These are phyloP conservation scores for Lucifuga dentata DNA, from an alignment of 2,113 vertebrate species.

Conservation along the genomic window DNA sequence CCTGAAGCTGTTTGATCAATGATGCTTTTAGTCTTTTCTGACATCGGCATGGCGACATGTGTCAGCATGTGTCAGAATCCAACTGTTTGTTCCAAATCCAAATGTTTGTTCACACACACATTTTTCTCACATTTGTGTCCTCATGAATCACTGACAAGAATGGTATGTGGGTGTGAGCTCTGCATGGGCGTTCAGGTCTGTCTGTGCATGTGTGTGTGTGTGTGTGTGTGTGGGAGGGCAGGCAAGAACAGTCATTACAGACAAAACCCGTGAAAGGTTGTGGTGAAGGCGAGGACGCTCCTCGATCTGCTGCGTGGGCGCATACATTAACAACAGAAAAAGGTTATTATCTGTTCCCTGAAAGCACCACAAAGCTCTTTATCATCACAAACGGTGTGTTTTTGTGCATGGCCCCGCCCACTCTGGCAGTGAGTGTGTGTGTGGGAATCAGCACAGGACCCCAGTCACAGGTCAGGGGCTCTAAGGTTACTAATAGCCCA, in stretches of 20 bases:
- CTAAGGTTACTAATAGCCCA: constrained; percentile 86
- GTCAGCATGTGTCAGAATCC: constrained; percentile 10
- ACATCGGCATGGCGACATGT: background rate
- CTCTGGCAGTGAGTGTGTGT: constrained; percentile 58
- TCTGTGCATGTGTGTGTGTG: constrained; percentile 13
- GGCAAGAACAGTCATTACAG: constrained; percentile 4
- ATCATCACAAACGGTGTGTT: constrained; percentile 68
- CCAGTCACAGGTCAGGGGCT: constrained; percentile 84
- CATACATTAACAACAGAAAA: constrained; percentile 68
- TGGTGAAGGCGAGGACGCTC: constrained; percentile 26
- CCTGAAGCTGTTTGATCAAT: background rate
- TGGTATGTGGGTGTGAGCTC: constrained; percentile 23
- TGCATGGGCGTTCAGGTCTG: constrained; percentile 4
- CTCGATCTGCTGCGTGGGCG: constrained; percentile 46
- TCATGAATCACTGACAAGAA: constrained; percentile 12
- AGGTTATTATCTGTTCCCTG: constrained; percentile 53
- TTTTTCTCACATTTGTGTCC: constrained; percentile 15
- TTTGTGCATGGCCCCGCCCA: constrained; percentile 43
- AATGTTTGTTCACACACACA: background rate
- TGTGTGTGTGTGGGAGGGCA: constrained; percentile 8
- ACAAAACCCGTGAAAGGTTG: constrained; percentile 2
- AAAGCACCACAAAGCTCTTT: constrained; percentile 75
- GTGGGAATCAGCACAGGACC: constrained; percentile 85
- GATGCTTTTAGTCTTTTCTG: background rate
- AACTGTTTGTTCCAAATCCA: too few species aligned